A percentile compares a stretch with the other conserved stretches of the same genome.
phyloP scores from a whole-genome alignment of 2,797 vertebrate species.

The Lutjanus argentimaculatus region DNA sequence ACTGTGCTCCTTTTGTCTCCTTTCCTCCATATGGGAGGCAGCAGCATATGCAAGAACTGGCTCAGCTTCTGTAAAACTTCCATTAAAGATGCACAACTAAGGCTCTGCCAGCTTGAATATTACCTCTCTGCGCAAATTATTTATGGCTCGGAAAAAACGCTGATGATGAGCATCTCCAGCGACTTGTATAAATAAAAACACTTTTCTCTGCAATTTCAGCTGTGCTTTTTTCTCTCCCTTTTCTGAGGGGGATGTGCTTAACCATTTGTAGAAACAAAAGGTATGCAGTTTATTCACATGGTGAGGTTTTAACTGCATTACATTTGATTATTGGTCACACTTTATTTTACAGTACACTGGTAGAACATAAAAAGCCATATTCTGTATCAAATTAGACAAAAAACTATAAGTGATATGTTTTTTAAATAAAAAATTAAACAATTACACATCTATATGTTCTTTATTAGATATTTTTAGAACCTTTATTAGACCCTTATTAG shows the following conservation, averaged over 20 bases:
- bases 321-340: slow-evolving; percentile 42
- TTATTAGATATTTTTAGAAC: too few species aligned
- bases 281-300: slow-evolving; percentile 64
- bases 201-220: slow-evolving; percentile 79
- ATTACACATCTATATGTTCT: too few species aligned
- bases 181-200: slow-evolving; percentile 84
- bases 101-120: slow-evolving; percentile 91
- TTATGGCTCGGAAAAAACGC: slow-evolving; percentile 88
- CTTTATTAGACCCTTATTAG: too few species aligned
- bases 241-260: slow-evolving; percentile 32
- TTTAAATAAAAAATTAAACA: too few species aligned
- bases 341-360: too few species aligned
- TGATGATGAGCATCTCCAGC: slow-evolving; percentile 85
- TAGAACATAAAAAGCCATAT: too few species aligned
- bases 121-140: slow-evolving; percentile 91
- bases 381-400: too few species aligned
- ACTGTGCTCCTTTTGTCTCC: slow-evolving; percentile 87
- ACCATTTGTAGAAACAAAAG: slow-evolving; percentile 62
- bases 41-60: slow-evolving; percentile 89
- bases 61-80: slow-evolving; percentile 89
- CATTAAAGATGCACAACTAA: slow-evolving; percentile 93
- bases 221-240: slow-evolving; percentile 28
- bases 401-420: too few species aligned
- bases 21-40: slow-evolving; percentile 85
- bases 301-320: slow-evolving; percentile 41